phyloP scores from a whole-genome alignment of 2,113 vertebrate species.

The Tyrannus savana region DNA sequence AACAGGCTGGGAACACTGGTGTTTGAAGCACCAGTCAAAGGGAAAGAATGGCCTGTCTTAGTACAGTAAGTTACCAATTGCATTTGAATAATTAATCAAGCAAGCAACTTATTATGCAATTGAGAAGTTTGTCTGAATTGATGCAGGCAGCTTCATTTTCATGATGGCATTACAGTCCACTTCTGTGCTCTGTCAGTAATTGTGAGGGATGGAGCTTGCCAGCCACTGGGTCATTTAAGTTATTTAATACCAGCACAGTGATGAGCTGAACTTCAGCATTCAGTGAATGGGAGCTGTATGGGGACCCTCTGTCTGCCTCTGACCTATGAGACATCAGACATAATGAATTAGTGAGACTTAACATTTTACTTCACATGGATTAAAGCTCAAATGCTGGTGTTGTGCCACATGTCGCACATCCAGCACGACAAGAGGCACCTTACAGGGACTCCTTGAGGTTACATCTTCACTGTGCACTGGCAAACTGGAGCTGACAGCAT shows the following conservation, averaged over 20 bases:
- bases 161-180: neutral
- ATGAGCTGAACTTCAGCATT: neutral
- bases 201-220: neutral
- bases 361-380: neutral
- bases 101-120: neutral
- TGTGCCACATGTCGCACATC: neutral
- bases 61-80: slow-evolving; percentile 21
- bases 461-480: neutral
- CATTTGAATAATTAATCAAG: slow-evolving; percentile 55
- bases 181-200: slow-evolving; percentile 22
- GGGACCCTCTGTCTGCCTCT: neutral
- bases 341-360: neutral
- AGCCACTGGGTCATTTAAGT: neutral
- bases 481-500: neutral
- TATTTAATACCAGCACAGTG: neutral
- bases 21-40: neutral
- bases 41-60: neutral
- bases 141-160: slow-evolving; percentile 35
- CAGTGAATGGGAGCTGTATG: neutral
- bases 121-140: slow-evolving; percentile 8
- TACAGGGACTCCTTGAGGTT: neutral
- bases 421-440: neutral
- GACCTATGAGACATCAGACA: neutral
- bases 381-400: neutral
- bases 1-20: neutral